These are phyloP conservation scores for Cromileptes altivelis DNA, from an alignment of 2,113 vertebrate species.

Conservation along the genomic window DNA sequence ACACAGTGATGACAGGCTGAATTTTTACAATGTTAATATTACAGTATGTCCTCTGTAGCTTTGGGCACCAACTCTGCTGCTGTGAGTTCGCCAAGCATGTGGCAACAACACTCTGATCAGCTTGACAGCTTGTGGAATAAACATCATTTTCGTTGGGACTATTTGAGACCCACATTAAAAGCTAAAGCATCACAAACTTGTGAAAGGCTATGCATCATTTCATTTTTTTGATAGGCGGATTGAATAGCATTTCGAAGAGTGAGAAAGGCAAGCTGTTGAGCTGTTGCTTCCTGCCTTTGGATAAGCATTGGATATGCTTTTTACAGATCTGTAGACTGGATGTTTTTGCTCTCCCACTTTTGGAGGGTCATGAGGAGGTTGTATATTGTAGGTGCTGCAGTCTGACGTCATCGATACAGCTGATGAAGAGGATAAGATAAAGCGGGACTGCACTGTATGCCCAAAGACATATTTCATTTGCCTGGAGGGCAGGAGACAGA, in stretches of 20 bases:
- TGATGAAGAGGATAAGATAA: background rate
- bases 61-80: background rate
- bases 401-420: background rate
- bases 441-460: background rate
- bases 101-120: background rate
- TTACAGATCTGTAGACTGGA: background rate
- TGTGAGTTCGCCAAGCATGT: background rate
- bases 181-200: background rate
- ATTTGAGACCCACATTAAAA: background rate
- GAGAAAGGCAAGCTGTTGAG: background rate
- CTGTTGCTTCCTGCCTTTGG: background rate
- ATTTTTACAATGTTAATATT: background rate
- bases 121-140: constrained; percentile 16
- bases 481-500: background rate
- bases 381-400: background rate
- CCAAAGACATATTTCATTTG: constrained; percentile 4
- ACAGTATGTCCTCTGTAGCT: background rate
- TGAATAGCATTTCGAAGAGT: constrained; percentile 13
- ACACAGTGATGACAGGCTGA: background rate
- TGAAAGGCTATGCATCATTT: constrained; percentile 29
- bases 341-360: background rate
- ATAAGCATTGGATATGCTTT: constrained; percentile 10
- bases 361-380: background rate
- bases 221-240: constrained; percentile 4
- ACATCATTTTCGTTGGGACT: constrained; percentile 4